Conservation (phyloP, 2,888 invertebrate species). For the Coelinius sp. region DNA sequence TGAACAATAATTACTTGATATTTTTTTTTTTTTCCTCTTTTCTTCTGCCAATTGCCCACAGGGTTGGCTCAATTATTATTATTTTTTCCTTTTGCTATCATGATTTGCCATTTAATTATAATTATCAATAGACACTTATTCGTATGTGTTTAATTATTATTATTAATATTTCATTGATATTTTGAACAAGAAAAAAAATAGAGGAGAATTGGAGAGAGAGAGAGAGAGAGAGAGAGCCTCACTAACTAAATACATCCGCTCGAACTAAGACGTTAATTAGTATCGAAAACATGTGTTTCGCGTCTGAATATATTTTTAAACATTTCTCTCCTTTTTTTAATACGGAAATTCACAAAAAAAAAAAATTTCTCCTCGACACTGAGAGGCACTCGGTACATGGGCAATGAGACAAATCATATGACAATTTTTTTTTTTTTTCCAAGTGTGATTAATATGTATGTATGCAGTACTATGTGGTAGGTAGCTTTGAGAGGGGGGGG, state of each 20-base stretch:
- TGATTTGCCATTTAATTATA: slow-evolving; percentile 52
- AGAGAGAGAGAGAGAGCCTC: neutral
- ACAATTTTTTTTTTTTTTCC: slow-evolving; percentile 25
- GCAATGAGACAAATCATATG: slow-evolving; percentile 18
- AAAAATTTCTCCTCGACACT: slow-evolving; percentile 20
- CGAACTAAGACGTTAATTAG: neutral
- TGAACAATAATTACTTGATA: neutral
- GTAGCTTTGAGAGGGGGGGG: slow-evolving; percentile 19
- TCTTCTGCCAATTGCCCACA: neutral
- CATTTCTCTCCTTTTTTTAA: neutral
- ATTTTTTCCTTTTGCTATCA: neutral
- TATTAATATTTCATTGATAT: slow-evolving; percentile 37
- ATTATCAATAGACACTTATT: slow-evolving; percentile 43
- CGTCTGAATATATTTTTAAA: neutral
- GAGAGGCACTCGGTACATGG: slow-evolving; percentile 7
- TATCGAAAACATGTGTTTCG: neutral
- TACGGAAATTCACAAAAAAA: slow-evolving; percentile 22
- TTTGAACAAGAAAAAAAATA: slow-evolving; percentile 36
- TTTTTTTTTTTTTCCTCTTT: slow-evolving; percentile 3
- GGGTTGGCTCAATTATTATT: slow-evolving; percentile 5
- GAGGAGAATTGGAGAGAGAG: neutral
- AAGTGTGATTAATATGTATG: slow-evolving; percentile 52
- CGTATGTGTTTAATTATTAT: slow-evolving; percentile 1
- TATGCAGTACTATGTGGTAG: slow-evolving; percentile 56
- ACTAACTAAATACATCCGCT: neutral